Evolutionary conservation across 1,140 invertebrate species (phyloP).

Genomic region (Camponotus vicinus): DNA sequence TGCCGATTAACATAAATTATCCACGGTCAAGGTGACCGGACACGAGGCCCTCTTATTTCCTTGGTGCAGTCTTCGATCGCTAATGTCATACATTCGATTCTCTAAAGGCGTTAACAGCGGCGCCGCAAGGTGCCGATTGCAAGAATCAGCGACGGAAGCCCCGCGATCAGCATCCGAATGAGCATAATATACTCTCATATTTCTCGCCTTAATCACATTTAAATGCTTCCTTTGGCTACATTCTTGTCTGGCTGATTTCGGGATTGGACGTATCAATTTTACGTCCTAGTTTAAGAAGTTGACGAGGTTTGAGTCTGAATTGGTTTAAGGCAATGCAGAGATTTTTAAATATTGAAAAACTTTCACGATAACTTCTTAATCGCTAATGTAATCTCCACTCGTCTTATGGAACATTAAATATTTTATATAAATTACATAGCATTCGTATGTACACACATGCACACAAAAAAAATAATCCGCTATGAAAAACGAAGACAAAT

Average conservation of each 20-base stretch:
- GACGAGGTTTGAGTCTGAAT: slow-evolving; percentile 5
- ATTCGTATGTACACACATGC: neutral
- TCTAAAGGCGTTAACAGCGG: slow-evolving; percentile 79
- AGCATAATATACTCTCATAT: slow-evolving; percentile 9
- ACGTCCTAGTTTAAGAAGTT: slow-evolving; percentile 36
- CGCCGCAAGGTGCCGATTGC: slow-evolving; percentile 63
- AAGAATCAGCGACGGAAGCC: slow-evolving; percentile 41
- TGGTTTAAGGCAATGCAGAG: neutral
- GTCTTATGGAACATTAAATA: slow-evolving; percentile 34
- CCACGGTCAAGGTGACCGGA: slow-evolving; percentile 70
- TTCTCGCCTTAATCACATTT: slow-evolving; percentile 60
- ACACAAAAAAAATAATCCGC: neutral
- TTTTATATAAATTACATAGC: neutral
- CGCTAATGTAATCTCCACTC: neutral
- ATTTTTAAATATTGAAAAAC: slow-evolving; percentile 41
- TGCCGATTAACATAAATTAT: slow-evolving; percentile 82
- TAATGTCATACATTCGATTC: slow-evolving; percentile 80
- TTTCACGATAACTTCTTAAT: slow-evolving; percentile 11
- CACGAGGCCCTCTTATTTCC: slow-evolving; percentile 66
- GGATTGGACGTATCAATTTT: slow-evolving; percentile 48
- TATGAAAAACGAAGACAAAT: slow-evolving; percentile 8
- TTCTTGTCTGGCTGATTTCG: neutral
- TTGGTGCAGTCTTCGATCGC: slow-evolving; percentile 66
- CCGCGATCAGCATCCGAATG: slow-evolving; percentile 39
- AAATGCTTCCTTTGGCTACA: slow-evolving; percentile 43